These are phyloP conservation scores for Verasper variegatus DNA, from an alignment of 2,113 vertebrate species.

Conservation along the genomic window DNA sequence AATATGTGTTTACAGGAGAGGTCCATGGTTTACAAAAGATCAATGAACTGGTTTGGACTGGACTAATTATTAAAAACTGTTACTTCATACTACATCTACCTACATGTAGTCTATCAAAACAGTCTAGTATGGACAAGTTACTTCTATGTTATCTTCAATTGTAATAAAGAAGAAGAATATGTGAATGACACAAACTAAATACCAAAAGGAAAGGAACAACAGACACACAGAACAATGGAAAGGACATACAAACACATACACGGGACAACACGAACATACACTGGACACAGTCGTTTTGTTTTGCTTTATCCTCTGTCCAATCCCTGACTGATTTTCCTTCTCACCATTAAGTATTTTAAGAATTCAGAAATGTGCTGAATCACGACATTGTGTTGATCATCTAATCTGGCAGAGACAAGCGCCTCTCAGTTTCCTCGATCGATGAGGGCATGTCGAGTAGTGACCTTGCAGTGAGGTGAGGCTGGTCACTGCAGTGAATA, in stretches of 20 bases:
- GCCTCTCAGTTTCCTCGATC: conserved; percentile 48
- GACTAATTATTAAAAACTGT: background rate
- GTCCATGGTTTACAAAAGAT: background rate
- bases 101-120: background rate
- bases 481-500: conserved; percentile 44
- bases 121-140: background rate
- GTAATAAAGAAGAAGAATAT: background rate
- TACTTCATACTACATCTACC: background rate
- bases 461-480: conserved; percentile 44
- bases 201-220: conserved; percentile 35
- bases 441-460: conserved; percentile 27
- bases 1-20: background rate
- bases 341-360: background rate
- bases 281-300: conserved; percentile 53
- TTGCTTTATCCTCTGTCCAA: conserved; percentile 30
- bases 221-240: conserved; percentile 60
- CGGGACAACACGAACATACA: conserved; percentile 49
- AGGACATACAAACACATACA: conserved; percentile 58
- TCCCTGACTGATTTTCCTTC: background rate
- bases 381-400: background rate
- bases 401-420: conserved; percentile 43
- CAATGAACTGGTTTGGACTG: background rate
- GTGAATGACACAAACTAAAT: conserved; percentile 3
- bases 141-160: background rate
- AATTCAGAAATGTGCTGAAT: conserved; percentile 43